Conservation (phyloP, 2,113 vertebrate genomes). For the Microcebus tavaratra region DNA sequence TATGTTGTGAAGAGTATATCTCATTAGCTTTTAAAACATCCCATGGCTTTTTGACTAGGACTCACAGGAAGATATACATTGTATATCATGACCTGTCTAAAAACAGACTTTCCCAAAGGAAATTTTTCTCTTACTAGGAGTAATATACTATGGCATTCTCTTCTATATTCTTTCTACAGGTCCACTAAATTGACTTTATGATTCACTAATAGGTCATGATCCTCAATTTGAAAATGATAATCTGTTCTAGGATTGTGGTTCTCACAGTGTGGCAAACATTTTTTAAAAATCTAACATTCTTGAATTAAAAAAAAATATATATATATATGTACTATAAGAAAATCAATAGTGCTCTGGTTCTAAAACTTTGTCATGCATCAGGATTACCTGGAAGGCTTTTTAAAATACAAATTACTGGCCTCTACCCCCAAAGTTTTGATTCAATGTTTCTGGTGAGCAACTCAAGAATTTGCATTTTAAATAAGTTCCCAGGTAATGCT, state of each 20-base stretch:
- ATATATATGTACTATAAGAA: background rate
- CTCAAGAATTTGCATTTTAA: background rate
- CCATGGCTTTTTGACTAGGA: background rate
- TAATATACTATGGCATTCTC: background rate
- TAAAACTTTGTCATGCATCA: background rate
- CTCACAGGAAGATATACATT: background rate
- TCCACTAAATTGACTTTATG: background rate
- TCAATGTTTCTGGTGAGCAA: background rate
- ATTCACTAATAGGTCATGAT: background rate
- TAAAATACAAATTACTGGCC: background rate
- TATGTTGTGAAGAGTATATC: background rate
- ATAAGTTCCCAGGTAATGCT: background rate
- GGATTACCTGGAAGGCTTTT: background rate
- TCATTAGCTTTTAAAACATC: background rate
- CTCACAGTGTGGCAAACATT: background rate
- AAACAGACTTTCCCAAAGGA: background rate
- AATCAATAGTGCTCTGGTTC: background rate
- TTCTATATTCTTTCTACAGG: background rate
- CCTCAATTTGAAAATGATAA: background rate
- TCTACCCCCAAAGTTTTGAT: background rate
- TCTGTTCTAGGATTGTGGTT: background rate
- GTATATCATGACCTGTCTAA: background rate
- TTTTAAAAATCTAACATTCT: background rate
- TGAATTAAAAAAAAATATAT: background rate
- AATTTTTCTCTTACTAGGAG: background rate